phyloP scores from a whole-genome alignment of 2,797 vertebrate genomes.

The Dendrocincla tyrannina region DNA sequence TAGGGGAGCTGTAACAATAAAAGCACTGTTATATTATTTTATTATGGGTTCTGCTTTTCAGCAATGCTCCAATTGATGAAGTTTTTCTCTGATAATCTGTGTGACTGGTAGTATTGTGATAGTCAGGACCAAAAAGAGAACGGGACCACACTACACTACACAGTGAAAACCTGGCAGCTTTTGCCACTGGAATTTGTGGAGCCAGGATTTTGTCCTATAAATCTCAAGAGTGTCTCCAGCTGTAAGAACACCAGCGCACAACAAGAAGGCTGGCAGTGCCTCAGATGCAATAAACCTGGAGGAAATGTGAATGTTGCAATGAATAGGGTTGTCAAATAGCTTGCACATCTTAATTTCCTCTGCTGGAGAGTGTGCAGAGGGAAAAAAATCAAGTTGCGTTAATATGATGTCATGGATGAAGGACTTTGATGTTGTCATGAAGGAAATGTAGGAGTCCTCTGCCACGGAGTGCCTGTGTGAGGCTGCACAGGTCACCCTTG shows the following conservation, averaged over 20 bases:
- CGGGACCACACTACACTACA: accelerated
- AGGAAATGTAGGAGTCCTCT: background rate
- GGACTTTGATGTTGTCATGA: accelerated
- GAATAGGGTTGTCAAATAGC: background rate
- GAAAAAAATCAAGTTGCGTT: background rate
- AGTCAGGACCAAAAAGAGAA: background rate
- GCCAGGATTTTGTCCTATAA: background rate
- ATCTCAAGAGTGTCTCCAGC: background rate
- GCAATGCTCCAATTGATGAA: background rate
- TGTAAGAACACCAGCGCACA: background rate
- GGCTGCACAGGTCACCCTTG: background rate
- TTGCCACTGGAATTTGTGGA: background rate
- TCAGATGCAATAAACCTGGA: background rate
- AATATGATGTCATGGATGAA: background rate
- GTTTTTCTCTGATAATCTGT: background rate
- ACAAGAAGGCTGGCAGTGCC: background rate
- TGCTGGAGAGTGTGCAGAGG: background rate
- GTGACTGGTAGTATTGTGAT: background rate
- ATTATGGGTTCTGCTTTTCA: background rate
- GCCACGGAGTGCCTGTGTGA: background rate
- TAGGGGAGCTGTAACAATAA: background rate
- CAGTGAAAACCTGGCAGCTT: background rate
- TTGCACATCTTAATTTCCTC: background rate
- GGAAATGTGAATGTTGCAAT: background rate
- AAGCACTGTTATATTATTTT: background rate